Evolutionary conservation across 2,113 vertebrate species (phyloP).

Genomic region (Hypomesus transpacificus): DNA sequence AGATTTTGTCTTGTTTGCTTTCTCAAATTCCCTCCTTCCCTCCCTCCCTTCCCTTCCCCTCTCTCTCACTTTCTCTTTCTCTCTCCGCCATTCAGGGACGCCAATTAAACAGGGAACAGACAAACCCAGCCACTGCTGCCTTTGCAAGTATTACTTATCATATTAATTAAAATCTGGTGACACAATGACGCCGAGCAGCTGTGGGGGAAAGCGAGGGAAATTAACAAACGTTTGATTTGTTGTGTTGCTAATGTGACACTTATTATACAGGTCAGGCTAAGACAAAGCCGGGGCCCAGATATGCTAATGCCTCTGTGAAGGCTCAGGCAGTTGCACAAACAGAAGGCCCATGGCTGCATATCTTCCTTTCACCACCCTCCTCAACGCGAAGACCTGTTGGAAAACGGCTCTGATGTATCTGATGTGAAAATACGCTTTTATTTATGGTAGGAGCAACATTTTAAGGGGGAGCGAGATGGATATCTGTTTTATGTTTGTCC

Average conservation of each 20-base stretch:
- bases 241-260: slow-evolving; percentile 99
- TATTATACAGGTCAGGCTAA: slow-evolving; percentile 97
- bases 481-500: no score
- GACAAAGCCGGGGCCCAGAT: slow-evolving; percentile 89
- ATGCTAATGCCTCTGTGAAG: slow-evolving; percentile 81
- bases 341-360: slow-evolving; percentile 71
- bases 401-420: no score
- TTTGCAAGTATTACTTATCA: slow-evolving; percentile 98
- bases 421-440: no score
- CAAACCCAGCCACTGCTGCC: slow-evolving; percentile 77
- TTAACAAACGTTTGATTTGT: slow-evolving; percentile 97
- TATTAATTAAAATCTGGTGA: slow-evolving; percentile 99
- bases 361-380: slow-evolving; percentile 62
- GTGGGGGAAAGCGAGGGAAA: slow-evolving; percentile 91
- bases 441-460: no score
- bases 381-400: not conserved
- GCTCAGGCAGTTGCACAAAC: slow-evolving; percentile 76
- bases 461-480: no score
- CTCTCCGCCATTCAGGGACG: slow-evolving; percentile 60
- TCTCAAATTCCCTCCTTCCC: slow-evolving; percentile 11
- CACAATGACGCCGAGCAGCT: slow-evolving; percentile 92
- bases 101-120: slow-evolving; percentile 67
- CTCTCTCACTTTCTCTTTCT: slow-evolving; percentile 33
- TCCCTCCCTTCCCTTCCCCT: not conserved
- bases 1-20: slow-evolving; percentile 40